phyloP scores from a whole-genome alignment of 2,888 invertebrate species.

The Meta bourneti region DNA sequence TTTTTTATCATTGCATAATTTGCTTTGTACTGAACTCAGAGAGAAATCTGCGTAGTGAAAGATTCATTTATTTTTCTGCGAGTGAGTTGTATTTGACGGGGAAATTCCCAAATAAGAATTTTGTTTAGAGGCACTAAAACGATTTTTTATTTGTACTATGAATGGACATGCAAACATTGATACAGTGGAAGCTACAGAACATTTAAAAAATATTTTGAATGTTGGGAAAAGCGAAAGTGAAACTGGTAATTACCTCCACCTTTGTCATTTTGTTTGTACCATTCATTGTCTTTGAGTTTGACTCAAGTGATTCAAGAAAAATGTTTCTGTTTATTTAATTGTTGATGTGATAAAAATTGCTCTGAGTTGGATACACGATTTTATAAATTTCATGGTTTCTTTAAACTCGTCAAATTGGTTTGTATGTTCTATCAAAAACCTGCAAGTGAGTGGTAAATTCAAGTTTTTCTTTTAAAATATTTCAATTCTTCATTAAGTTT shows the following conservation, averaged over 20 bases:
- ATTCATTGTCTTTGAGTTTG: too few species aligned
- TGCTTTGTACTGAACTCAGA: neutral
- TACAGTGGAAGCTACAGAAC: conserved; percentile 75
- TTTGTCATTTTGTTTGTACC: neutral
- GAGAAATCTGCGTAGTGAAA: neutral
- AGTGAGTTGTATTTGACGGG: neutral
- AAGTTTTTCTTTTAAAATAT: too few species aligned
- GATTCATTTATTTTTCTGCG: neutral
- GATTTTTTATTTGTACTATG: conserved; percentile 61
- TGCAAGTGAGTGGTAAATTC: too few species aligned
- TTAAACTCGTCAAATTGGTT: too few species aligned
- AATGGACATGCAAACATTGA: conserved; percentile 76
- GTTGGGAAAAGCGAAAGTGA: conserved; percentile 72
- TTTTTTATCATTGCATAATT: neutral
- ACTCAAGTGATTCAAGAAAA: neutral
- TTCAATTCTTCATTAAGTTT: too few species aligned
- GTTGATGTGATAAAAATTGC: neutral
- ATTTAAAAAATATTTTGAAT: conserved; percentile 76
- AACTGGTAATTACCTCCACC: conserved; percentile 47
- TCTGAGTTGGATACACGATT: too few species aligned
- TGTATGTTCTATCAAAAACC: too few species aligned
- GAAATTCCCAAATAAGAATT: too few species aligned
- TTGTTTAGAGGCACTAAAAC: neutral
- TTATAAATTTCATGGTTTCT: too few species aligned
- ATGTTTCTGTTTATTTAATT: neutral